Evolutionary conservation across 2,797 vertebrate genomes (phyloP), one percentile per base, ranked within the genome.

Genomic region (Denticeps clupeoides): DNA sequence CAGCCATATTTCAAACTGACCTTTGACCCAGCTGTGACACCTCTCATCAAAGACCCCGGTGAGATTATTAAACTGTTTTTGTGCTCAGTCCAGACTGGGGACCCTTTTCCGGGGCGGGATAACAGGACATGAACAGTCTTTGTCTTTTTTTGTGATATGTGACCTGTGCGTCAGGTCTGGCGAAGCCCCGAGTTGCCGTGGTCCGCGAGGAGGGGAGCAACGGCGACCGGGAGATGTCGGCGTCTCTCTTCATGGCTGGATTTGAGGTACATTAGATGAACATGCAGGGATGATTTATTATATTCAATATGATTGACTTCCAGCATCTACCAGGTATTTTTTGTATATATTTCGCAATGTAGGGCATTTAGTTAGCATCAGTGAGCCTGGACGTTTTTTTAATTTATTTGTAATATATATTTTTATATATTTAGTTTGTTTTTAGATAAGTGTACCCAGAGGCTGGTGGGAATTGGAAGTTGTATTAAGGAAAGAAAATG

Each of bases 131-230:
- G 15, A 18, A 12, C 12, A 2, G 16, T 24, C 19, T n/a, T 8
- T 49, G 15, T 29, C 4, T 28, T 27, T 21, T 1, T 13, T 8
- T 29, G 5, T 51, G 21, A 38, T 27, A 9, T n/a, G 49, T 11
- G 19, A 31, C 11, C 26, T 40, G 13, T 21, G 8, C 35, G 51
- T 12, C 48, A 84, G 82, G 55, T 58, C 42, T 49, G 25, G 64
- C 55, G 0, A 59, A 49, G 26, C 89, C 89, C 2, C 74, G 84
- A 1, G 89, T 88, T 0, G 91, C 90, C 2, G 77, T 93, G 50
- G 58, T 94, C 51, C 73, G 92, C 38, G 92, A 96, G 50, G 92
- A 96, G 49, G 91, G 92, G 53, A 96, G 92, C 61, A 96, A 96
- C 0, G 92, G 92, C 24, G 90, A 96, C 69, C 55, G 91, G 19